Base-by-base conservation (phyloP, 2,797 vertebrate genomes). In the Thalassophryne amazonica region DNA sequence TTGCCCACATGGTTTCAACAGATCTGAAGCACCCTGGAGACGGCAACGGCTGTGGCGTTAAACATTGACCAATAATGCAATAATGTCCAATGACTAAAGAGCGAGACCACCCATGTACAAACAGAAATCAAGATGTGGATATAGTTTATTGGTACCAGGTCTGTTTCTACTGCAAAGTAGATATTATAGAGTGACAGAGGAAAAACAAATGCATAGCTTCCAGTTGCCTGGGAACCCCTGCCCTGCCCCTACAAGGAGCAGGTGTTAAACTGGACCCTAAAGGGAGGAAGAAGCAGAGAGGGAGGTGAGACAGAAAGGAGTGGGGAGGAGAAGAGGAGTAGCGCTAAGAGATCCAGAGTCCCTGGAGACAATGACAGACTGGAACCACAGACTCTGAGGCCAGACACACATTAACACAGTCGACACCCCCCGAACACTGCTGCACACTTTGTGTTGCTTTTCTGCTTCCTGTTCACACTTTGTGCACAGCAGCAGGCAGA, bases 191-290 rank as follows among this genome's bases (percentile, higher is more conserved):
- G 5, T 45, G 40, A 36, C 3, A 48, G 18, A 43, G 14, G 36
- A 42, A 38, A 46, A 47, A n/a, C 1, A 4, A 43, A 13, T 0
- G 40, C 11, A 7, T 53, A 33, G 52, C 42, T 54, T 61, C 60
- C 39, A 60, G 85, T 88, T 87, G 85, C 85, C 81, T 70, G 74
- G 85, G 60, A 82, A 81, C 76, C 61, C 50, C 54, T 71, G 75
- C 71, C 63, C 58, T 45, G 68, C 76, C 68, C 68, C 76, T 71
- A 76, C 75, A 62, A 27, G 76, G 74, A 84, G 82, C 86, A 88
- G 86, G 86, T 88, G 86, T 60, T 45, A 68, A 57, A 74, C 62
- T 76, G 76, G 82, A 81, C 81, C 80, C 86, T 69, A 35, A 43
- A 48, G 18, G 25, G 29, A 31, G 29, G 7, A 14, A 13, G 28